Percentiles rank a stretch among this genome's conserved stretches.
Conservation (phyloP, 64 coral and sea anemone species). For the Montipora efflorescens region DNA sequence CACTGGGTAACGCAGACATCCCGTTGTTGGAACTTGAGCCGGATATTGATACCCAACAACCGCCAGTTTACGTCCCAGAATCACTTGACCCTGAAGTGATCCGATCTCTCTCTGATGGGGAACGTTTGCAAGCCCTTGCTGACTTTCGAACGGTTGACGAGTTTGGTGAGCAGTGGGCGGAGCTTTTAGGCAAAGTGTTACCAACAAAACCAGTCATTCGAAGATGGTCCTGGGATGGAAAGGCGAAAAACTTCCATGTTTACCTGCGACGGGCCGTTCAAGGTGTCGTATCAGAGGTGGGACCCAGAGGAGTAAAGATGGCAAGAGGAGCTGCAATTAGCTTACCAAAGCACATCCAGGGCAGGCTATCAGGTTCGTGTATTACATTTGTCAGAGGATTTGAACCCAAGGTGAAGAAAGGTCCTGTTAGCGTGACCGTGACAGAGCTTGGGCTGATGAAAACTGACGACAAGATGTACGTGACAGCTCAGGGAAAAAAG, state of each 20-base stretch:
- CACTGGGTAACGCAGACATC: conserved; percentile 52
- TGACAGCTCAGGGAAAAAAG: conserved; percentile 85
- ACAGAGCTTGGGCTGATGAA: conserved; percentile 74
- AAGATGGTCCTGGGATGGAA: conserved; percentile 75
- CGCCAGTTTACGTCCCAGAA: conserved; percentile 85
- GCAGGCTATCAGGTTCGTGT: not conserved
- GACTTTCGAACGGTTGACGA: conserved; percentile 63
- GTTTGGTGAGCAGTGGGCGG: conserved; percentile 73
- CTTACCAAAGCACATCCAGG: conserved; percentile 81
- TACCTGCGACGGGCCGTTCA: conserved; percentile 74
- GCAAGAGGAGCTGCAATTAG: conserved; percentile 86
- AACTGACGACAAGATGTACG: conserved; percentile 76
- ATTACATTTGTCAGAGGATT: conserved; percentile 84
- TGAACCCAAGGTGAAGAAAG: conserved; percentile 93
- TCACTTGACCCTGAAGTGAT: conserved; percentile 90
- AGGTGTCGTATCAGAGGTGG: conserved; percentile 76
- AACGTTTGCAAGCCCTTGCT: conserved; percentile 68
- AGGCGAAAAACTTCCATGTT: conserved; percentile 65
- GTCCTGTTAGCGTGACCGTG: conserved; percentile 79
- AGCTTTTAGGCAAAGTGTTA: conserved; percentile 79
- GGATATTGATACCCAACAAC: conserved; percentile 75
- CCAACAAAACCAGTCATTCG: conserved; percentile 86
- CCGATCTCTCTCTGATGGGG: conserved; percentile 65
- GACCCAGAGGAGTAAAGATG: conserved; percentile 90
- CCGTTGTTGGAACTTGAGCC: conserved; percentile 53